Percentiles rank a stretch among this genome's conserved stretches.
These are phyloP conservation scores for Nomada ferruginata DNA, from an alignment of 2,888 invertebrate genomes.

Conservation along the genomic window DNA sequence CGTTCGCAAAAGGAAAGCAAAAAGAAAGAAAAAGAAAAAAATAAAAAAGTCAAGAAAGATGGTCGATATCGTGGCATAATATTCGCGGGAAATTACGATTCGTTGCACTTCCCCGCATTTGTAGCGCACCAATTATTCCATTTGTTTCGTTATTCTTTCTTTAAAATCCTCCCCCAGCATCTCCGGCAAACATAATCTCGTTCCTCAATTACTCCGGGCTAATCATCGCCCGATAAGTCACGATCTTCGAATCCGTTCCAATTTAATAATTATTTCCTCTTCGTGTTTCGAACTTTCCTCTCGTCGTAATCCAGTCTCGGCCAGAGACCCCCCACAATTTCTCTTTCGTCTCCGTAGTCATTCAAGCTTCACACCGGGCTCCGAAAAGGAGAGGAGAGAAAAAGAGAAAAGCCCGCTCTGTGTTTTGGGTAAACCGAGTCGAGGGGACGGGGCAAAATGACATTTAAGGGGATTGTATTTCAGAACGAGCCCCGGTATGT, in stretches of 20 bases:
- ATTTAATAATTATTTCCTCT: slow-evolving; percentile 9
- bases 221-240: slow-evolving; percentile 16
- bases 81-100: slow-evolving; percentile 14
- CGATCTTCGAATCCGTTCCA: not conserved
- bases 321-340: not conserved
- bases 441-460: not conserved
- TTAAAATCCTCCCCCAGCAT: not conserved
- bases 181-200: too few relatives aligned
- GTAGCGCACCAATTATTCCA: too few relatives aligned
- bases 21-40: not conserved
- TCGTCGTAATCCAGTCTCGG: not conserved
- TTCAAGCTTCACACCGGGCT: not conserved
- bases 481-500: slow-evolving; percentile 3
- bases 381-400: not conserved
- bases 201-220: slow-evolving; percentile 25
- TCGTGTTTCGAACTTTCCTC: slow-evolving; percentile 6
- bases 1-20: not conserved
- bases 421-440: slow-evolving; percentile 28
- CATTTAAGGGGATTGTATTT: slow-evolving; percentile 44
- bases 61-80: not conserved
- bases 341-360: not conserved
- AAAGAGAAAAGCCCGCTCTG: not conserved
- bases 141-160: too few relatives aligned
- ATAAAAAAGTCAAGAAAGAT: not conserved
- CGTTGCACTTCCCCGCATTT: not conserved